phyloP scores from a whole-genome alignment of 2,113 vertebrate species.

The Aphyosemion australe region DNA sequence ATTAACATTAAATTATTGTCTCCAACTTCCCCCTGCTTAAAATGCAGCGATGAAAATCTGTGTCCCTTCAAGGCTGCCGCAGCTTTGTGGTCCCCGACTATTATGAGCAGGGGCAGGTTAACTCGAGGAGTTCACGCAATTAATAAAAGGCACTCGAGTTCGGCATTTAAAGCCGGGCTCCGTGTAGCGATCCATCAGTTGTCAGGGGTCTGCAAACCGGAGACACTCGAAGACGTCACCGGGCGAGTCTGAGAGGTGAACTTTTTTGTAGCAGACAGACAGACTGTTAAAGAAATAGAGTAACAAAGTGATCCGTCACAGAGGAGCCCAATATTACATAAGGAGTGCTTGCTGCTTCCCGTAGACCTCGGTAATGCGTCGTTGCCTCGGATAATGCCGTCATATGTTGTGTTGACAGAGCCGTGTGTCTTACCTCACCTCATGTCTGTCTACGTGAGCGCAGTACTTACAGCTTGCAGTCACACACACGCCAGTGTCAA shows the following conservation, averaged over 20 bases:
- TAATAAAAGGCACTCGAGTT: conserved; percentile 29
- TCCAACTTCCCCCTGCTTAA: conserved; percentile 42
- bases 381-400: conserved; percentile 71
- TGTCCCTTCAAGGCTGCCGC: conserved; percentile 41
- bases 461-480: conserved; percentile 57
- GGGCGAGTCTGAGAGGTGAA: conserved; percentile 14
- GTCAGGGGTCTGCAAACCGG: not conserved
- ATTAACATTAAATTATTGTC: conserved; percentile 64
- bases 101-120: conserved; percentile 6
- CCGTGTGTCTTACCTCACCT: conserved; percentile 46
- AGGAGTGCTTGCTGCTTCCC: conserved; percentile 35
- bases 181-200: not conserved
- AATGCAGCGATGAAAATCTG: conserved; percentile 36
- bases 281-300: conserved; percentile 23
- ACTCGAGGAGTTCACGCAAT: conserved; percentile 11
- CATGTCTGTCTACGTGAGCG: conserved; percentile 52
- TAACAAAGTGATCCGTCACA: conserved; percentile 45
- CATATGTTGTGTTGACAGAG: conserved; percentile 73
- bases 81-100: conserved; percentile 6
- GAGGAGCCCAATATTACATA: conserved; percentile 37
- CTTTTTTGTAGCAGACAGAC: conserved; percentile 16
- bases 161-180: conserved; percentile 26
- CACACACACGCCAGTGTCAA: conserved; percentile 5
- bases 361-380: conserved; percentile 56
- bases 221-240: conserved; percentile 1